A percentile compares a stretch with the other conserved stretches of the same genome.
phyloP scores from a whole-genome alignment of 2,888 invertebrate genomes.

The Plutella xylostella region DNA sequence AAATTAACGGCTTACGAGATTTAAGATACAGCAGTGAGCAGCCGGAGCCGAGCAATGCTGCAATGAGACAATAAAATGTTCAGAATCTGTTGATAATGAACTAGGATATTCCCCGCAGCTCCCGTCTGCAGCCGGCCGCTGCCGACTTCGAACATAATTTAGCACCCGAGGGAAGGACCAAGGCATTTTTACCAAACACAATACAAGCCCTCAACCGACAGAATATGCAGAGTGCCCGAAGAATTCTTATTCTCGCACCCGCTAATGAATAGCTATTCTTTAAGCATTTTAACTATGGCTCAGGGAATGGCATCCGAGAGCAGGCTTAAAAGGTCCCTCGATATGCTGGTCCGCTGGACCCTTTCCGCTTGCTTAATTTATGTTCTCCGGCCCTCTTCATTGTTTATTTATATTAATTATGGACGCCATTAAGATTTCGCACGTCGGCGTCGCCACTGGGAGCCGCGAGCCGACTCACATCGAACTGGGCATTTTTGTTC shows the following conservation, averaged over 20 bases:
- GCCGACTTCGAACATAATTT: constrained; percentile 53
- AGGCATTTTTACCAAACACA: constrained; percentile 66
- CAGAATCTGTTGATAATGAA: constrained; percentile 43
- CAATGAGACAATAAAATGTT: constrained; percentile 33
- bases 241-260: constrained; percentile 69
- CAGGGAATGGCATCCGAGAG: constrained; percentile 64
- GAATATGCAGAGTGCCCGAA: constrained; percentile 64
- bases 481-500: too few species aligned
- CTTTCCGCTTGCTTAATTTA: constrained; percentile 66
- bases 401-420: constrained; percentile 63
- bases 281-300: constrained; percentile 67
- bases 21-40: too few species aligned
- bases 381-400: constrained; percentile 43
- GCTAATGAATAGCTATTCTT: constrained; percentile 70
- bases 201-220: constrained; percentile 56
- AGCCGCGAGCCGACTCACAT: too few species aligned
- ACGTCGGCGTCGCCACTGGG: background rate
- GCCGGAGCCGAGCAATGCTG: too few species aligned
- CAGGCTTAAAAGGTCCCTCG: constrained; percentile 65
- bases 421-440: constrained; percentile 41
- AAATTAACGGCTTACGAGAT: too few species aligned
- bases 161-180: constrained; percentile 41
- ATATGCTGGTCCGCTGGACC: constrained; percentile 58
- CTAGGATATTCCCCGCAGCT: constrained; percentile 36
- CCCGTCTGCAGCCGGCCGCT: constrained; percentile 31